Evolutionary conservation across 2,113 vertebrate genomes (phyloP).

Genomic region (Elephantulus edwardii): DNA sequence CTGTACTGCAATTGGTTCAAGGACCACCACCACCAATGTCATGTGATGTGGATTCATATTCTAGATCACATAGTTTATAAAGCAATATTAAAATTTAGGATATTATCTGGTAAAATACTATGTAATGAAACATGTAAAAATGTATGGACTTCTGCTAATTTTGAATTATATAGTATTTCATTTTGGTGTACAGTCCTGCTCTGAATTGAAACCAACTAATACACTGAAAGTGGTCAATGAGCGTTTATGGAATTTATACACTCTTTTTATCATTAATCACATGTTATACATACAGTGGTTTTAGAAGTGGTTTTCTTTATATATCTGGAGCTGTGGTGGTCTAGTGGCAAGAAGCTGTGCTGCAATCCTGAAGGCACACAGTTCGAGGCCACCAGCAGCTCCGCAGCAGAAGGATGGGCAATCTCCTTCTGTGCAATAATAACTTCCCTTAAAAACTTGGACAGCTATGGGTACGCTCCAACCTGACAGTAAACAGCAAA

Average conservation of each 20-base stretch:
- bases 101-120: background rate
- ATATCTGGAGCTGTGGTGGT: no score
- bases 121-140: background rate
- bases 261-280: background rate
- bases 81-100: background rate
- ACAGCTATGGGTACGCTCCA: no score
- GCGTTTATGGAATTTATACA: slow-evolving; percentile 10
- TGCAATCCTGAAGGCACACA: no score
- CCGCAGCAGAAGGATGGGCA: no score
- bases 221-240: background rate
- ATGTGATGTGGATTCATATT: background rate
- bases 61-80: background rate
- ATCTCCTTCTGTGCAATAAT: no score
- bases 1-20: background rate
- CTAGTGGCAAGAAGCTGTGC: no score
- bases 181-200: no score
- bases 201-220: background rate
- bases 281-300: background rate
- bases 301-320: background rate
- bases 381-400: no score
- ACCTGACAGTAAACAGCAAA: no score
- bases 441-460: no score
- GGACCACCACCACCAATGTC: background rate
- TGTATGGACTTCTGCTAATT: no score
- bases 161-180: no score